These are phyloP conservation scores for Ondatra zibethicus DNA, from an alignment of 2,113 vertebrate species.

Conservation along the genomic window DNA sequence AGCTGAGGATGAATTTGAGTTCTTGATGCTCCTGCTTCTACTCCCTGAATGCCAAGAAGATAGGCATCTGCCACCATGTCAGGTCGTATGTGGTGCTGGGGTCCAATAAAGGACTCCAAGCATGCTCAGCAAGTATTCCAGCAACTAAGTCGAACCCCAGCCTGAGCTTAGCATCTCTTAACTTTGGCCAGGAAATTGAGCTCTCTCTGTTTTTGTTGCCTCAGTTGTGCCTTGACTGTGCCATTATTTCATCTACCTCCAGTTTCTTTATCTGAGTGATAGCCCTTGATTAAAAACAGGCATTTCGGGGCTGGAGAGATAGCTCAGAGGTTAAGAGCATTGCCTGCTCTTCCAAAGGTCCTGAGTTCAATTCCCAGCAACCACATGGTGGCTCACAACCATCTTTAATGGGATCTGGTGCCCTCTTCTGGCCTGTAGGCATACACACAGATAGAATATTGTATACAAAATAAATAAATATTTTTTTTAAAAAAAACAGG, in stretches of 20 bases:
- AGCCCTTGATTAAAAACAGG: constrained; percentile 41
- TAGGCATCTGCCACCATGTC: background rate
- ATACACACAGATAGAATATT: too few relatives aligned
- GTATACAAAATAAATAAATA: too few relatives aligned
- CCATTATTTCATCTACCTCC: background rate
- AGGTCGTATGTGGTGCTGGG: background rate
- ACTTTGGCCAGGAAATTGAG: background rate
- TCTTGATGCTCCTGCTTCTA: background rate
- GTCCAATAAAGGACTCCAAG: background rate
- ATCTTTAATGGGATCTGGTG: too few relatives aligned
- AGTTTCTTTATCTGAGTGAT: constrained; percentile 21
- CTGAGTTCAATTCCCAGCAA: too few relatives aligned
- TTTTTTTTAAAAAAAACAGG: too few relatives aligned
- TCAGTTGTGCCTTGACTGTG: background rate
- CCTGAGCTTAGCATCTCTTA: background rate
- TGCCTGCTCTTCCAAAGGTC: background rate
- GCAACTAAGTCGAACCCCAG: background rate
- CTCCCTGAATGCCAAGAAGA: background rate
- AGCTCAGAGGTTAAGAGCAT: background rate
- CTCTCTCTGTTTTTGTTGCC: background rate
- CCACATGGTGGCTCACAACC: too few relatives aligned
- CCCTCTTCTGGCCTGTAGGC: too few relatives aligned
- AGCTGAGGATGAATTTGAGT: background rate
- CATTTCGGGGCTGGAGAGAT: background rate
- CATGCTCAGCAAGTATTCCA: background rate